Conservation (phyloP, 2,888 invertebrate species). For the Trachelus iudaicus region DNA sequence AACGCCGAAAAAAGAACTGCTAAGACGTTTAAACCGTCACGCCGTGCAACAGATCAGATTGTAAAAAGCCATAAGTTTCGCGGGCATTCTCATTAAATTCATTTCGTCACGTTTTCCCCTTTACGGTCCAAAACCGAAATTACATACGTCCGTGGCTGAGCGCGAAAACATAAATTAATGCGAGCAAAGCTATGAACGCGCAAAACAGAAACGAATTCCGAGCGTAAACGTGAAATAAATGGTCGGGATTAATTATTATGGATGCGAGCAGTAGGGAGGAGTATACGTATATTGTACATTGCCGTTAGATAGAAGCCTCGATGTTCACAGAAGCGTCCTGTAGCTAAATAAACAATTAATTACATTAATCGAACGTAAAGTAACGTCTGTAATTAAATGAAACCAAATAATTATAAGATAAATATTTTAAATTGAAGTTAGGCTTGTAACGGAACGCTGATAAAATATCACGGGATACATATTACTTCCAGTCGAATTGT, state of each 20-base stretch:
- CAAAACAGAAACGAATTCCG: not conserved
- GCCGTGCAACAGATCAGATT: not conserved
- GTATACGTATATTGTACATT: not conserved
- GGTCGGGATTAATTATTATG: not conserved
- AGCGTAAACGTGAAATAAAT: not conserved
- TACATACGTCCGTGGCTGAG: not conserved
- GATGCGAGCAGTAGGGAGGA: not conserved
- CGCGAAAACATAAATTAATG: not conserved
- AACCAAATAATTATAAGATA: too few species aligned
- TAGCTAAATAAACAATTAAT: not conserved
- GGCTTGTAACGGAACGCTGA: not conserved
- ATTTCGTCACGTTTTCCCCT: slow-evolving; percentile 15
- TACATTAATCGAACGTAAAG: not conserved
- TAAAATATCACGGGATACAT: not conserved
- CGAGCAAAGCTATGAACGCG: not conserved
- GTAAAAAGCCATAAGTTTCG: not conserved
- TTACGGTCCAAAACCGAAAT: slow-evolving; percentile 13
- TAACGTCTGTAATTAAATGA: not conserved
- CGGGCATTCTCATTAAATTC: slow-evolving; percentile 26
- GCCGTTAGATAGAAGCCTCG: not conserved
- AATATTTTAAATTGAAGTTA: not conserved
- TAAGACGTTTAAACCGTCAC: not conserved
- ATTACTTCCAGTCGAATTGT: not conserved
- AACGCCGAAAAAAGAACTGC: not conserved
- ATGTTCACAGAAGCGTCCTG: not conserved